These are phyloP conservation scores for Fulica atra DNA, from an alignment of 2,113 vertebrate genomes.

Conservation along the genomic window DNA sequence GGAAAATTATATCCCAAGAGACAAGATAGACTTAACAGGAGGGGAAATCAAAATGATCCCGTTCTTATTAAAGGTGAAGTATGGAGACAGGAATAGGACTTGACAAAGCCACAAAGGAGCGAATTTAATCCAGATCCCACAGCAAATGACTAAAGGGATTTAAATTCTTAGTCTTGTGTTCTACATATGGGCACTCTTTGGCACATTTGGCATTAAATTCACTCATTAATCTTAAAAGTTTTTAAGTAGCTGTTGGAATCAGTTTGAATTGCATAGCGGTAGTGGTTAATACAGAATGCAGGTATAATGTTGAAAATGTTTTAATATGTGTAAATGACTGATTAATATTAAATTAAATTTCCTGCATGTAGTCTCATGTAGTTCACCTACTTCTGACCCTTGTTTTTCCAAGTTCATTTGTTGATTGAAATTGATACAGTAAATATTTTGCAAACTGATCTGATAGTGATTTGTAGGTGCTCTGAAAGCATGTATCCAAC, in stretches of 20 bases:
- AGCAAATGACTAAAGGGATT: neutral
- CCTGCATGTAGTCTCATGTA: neutral
- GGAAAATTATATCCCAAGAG: neutral
- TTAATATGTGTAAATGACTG: neutral
- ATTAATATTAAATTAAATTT: neutral
- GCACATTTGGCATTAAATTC: neutral
- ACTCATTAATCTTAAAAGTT: neutral
- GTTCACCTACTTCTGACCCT: neutral
- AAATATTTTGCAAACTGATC: no score
- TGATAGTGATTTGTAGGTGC: no score
- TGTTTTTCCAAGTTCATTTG: neutral
- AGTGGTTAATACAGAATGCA: neutral
- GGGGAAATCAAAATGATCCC: neutral
- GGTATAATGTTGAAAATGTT: neutral
- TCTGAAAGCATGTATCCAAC: neutral
- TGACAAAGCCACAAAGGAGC: neutral
- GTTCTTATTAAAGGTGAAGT: neutral
- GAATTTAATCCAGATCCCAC: neutral
- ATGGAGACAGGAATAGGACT: neutral
- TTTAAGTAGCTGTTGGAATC: neutral
- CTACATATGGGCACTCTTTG: neutral
- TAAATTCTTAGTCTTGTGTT: neutral
- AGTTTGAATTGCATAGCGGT: neutral
- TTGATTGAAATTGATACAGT: neutral
- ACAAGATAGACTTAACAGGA: neutral